Conservation (phyloP, 2,113 vertebrate species). For the Corydoras sp. region DNA sequence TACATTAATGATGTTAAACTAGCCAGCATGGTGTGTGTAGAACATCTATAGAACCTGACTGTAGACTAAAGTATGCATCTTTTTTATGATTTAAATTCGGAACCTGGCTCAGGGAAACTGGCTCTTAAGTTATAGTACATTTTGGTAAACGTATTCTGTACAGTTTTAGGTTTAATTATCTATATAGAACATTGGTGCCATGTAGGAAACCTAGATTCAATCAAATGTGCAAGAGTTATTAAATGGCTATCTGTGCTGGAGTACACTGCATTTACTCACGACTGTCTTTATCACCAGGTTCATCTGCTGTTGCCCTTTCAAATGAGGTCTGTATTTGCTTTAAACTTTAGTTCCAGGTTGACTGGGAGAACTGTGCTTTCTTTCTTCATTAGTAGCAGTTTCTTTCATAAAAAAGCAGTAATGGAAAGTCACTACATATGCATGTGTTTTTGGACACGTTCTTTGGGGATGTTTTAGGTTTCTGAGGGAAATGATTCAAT, state of each 20-base stretch:
- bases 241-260: background rate
- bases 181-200: background rate
- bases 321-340: background rate
- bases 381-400: background rate
- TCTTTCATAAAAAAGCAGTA: background rate
- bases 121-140: conserved; percentile 18
- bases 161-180: conserved; percentile 8
- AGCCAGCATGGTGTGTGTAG: background rate
- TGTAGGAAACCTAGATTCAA: conserved; percentile 19
- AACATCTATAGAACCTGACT: background rate
- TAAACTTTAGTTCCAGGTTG: background rate
- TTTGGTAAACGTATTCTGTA: conserved; percentile 14
- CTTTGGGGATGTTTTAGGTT: conserved; percentile 27
- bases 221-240: conserved; percentile 18
- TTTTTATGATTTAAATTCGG: background rate
- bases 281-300: background rate
- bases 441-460: conserved; percentile 19
- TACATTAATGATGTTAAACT: conserved; percentile 6
- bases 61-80: background rate
- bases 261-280: background rate
- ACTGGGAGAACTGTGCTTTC: conserved; percentile 27
- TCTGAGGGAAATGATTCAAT: background rate
- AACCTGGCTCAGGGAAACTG: conserved; percentile 21
- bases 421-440: conserved; percentile 10
- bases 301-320: background rate